These are phyloP conservation scores for Rhizoglyphus robini DNA, from an alignment of 1,140 invertebrate genomes.

Conservation along the genomic window DNA sequence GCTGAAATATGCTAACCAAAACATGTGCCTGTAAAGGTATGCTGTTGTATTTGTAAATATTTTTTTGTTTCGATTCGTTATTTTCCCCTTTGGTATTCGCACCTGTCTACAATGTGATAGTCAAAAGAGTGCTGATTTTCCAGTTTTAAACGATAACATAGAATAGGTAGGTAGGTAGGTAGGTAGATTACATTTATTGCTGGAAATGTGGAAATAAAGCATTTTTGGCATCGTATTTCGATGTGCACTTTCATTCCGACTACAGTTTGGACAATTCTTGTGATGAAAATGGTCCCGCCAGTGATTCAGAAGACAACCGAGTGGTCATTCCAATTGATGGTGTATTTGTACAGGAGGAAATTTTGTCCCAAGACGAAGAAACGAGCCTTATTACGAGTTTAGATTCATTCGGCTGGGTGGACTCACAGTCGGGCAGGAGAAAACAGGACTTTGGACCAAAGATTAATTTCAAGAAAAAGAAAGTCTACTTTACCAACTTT, in stretches of 20 bases:
- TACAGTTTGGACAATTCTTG: not conserved
- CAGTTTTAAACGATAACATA: slow-evolving; percentile 54
- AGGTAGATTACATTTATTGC: slow-evolving; percentile 35
- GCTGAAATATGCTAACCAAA: slow-evolving; percentile 46
- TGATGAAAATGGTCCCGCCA: not conserved
- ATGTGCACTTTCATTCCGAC: slow-evolving; percentile 16
- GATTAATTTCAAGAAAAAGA: slow-evolving; percentile 92
- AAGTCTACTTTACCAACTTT: slow-evolving; percentile 62
- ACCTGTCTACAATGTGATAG: slow-evolving; percentile 72
- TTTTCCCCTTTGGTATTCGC: slow-evolving; percentile 52
- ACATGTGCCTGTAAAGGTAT: slow-evolving; percentile 87
- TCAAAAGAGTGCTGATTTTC: slow-evolving; percentile 46
- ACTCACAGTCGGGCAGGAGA: slow-evolving; percentile 84
- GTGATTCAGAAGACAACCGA: not conserved
- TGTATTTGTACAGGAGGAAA: slow-evolving; percentile 43
- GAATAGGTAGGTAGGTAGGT: too few relatives aligned
- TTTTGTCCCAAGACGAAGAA: slow-evolving; percentile 59
- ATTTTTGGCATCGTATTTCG: slow-evolving; percentile 15
- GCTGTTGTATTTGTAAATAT: too few relatives aligned
- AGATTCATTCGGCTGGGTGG: slow-evolving; percentile 68
- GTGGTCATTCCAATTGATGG: slow-evolving; percentile 34
- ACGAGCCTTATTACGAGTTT: slow-evolving; percentile 49
- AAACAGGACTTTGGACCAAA: slow-evolving; percentile 96
- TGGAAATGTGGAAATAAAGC: slow-evolving; percentile 21
- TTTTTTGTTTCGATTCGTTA: too few relatives aligned